Base-by-base conservation (phyloP, 2,113 vertebrate species). In the Zingel zingel region DNA sequence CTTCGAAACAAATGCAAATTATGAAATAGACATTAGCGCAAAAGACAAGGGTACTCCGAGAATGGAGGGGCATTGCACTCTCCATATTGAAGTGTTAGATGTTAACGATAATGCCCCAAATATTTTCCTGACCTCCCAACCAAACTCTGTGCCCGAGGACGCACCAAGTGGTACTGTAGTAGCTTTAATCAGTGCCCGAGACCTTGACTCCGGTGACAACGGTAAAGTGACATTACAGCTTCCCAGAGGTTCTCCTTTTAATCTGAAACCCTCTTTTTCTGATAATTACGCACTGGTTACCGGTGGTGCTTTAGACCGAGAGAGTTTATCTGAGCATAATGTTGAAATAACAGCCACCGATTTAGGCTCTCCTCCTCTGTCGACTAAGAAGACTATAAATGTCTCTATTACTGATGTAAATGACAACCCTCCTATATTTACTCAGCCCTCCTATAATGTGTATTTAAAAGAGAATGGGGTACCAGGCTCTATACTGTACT, bases 251-350 rank as follows among this genome's bases (percentile, higher is more conserved):
- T 89, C 94, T 68, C 96, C 95, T 5, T 97, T 98, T 79, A 91
- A 87, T 25, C 90, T 89, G 18, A 96, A 94, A 81, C 75, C 91
- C 0, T 95, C 96, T 0, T 96, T 96, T 83, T 95, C 95, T 64
- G 93, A 97, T 78, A 96, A 97, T 87, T 98, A 97, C 54, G 96
- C 95, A 0, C 81, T 98, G 64, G 89, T 97, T 33, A 97, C 96
- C 1, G 72, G 53, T 16, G 89, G 89, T 14, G 74, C 69, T 47
- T 84, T 98, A 90, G 97, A 98, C 75, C 77, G 96, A 18, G 97
- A 98, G 79, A 73, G 66, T 4, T 84, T 75, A 21, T 86, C 96
- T 1, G 88, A 94, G 14, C 97, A 96, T 0, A 2, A 64, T 56
- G 92, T 97, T 48, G 82, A 95, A 54, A 93, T 98, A 36, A 92